phyloP scores from a whole-genome alignment of 2,888 invertebrate species.

The Hemistola chrysoprasaria region DNA sequence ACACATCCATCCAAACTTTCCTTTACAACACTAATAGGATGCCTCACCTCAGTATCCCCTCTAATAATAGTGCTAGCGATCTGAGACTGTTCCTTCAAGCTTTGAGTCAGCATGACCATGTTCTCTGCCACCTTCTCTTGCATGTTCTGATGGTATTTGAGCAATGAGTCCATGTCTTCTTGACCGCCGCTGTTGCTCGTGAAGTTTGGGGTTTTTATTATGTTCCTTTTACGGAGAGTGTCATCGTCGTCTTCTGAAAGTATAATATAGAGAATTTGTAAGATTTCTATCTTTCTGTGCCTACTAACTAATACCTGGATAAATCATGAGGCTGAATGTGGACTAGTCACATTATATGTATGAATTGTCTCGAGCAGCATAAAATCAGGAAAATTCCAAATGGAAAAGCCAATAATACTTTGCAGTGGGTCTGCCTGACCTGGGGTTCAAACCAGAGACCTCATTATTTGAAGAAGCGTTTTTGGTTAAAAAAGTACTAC shows the following conservation, averaged over 20 bases:
- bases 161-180: constrained; percentile 90
- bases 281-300: no score
- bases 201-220: constrained; percentile 74
- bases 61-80: constrained; percentile 94
- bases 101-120: constrained; percentile 94
- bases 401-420: no score
- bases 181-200: constrained; percentile 73
- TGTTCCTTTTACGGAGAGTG: constrained; percentile 77
- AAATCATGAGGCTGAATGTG: no score
- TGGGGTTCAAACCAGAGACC: no score
- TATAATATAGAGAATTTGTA: no score
- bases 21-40: not conserved
- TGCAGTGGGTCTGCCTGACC: no score
- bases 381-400: not conserved
- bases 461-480: no score
- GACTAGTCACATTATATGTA: no score
- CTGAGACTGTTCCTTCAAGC: constrained; percentile 94
- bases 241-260: constrained; percentile 67
- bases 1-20: no score
- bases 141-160: constrained; percentile 93
- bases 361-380: constrained; percentile 1
- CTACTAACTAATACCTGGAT: no score
- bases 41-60: constrained; percentile 90
- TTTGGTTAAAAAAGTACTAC: no score
- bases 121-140: constrained; percentile 97